Conservation (phyloP, 2,888 invertebrate species). For the Spodoptera littoralis region DNA sequence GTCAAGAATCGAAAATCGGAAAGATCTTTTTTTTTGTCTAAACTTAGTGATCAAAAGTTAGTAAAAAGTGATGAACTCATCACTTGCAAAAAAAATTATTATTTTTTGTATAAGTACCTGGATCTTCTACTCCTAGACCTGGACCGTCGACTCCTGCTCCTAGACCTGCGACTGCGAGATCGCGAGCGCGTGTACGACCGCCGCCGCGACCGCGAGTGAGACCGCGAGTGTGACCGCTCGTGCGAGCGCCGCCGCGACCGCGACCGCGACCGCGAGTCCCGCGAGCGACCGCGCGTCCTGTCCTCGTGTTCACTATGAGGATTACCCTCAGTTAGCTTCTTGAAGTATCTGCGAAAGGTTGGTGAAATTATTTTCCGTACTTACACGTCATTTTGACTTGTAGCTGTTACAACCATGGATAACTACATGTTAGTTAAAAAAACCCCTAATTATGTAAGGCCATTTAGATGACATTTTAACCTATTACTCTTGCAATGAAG, state of each 20-base stretch:
- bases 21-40: too few relatives aligned
- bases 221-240: constrained; percentile 62
- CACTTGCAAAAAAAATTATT: too few relatives aligned
- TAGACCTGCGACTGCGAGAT: constrained; percentile 62
- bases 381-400: too few relatives aligned
- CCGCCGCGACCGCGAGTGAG: constrained; percentile 62
- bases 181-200: constrained; percentile 39
- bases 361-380: too few relatives aligned
- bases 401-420: too few relatives aligned
- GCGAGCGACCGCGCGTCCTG: constrained; percentile 59
- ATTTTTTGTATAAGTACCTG: constrained; percentile 32
- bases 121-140: constrained; percentile 73
- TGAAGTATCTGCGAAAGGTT: constrained; percentile 63
- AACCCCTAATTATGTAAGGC: too few relatives aligned
- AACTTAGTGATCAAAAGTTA: too few relatives aligned
- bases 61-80: too few relatives aligned
- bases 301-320: constrained; percentile 85
- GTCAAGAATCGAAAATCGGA: neutral
- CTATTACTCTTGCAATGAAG: too few relatives aligned
- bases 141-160: constrained; percentile 68
- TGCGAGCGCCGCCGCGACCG: constrained; percentile 59
- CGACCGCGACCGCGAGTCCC: constrained; percentile 40
- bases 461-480: too few relatives aligned
- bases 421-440: too few relatives aligned
- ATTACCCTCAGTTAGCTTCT: constrained; percentile 86